A percentile compares a stretch with the other conserved stretches of the same genome.
Conservation (phyloP, 2,113 vertebrate genomes). For the Colius striatus region DNA sequence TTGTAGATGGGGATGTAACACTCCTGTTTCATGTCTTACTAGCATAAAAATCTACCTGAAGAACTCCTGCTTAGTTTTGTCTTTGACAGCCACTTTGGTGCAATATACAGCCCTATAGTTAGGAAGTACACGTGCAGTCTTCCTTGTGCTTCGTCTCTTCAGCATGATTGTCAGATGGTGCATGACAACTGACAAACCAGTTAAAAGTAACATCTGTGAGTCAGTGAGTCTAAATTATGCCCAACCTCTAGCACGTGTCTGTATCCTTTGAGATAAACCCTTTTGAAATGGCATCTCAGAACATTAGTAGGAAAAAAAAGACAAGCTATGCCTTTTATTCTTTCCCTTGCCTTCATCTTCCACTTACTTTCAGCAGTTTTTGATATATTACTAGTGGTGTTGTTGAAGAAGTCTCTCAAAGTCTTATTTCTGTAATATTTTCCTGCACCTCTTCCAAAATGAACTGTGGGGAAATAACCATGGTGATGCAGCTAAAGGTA, state of each 20-base stretch:
- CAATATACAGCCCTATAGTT: neutral
- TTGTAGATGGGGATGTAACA: neutral
- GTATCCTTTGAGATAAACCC: neutral
- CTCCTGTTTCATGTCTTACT: neutral
- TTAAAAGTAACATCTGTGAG: conserved; percentile 48
- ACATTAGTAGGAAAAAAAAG: neutral
- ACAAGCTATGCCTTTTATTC: neutral
- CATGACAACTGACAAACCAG: conserved; percentile 24
- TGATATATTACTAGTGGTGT: neutral
- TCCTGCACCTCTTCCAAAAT: neutral
- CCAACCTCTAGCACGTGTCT: neutral
- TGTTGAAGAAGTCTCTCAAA: neutral
- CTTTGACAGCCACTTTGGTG: neutral
- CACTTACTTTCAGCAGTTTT: neutral
- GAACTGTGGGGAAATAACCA: neutral
- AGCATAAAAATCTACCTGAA: neutral
- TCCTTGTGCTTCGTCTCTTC: neutral
- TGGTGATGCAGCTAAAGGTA: neutral
- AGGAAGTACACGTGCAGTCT: neutral
- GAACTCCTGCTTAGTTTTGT: neutral
- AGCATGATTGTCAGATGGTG: neutral
- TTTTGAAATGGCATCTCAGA: neutral
- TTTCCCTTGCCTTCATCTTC: neutral
- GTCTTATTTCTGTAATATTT: neutral
- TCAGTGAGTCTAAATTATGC: neutral